Conservation (phyloP, 2,113 vertebrate species). For the Porphyrio hochstetteri region DNA sequence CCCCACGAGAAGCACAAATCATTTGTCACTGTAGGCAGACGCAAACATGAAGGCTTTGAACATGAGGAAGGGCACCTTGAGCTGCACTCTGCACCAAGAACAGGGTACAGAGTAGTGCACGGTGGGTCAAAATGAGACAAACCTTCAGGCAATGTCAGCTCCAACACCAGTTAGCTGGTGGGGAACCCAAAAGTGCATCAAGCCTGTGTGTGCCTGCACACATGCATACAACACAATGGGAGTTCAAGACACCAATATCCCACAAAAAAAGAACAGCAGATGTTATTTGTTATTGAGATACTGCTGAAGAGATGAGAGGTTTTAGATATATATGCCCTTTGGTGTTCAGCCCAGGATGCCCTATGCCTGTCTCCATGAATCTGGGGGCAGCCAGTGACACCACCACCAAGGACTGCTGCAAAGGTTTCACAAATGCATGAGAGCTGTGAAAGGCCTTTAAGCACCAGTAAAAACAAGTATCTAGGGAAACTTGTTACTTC, state of each 20-base stretch:
- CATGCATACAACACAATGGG: background rate
- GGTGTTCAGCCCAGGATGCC: background rate
- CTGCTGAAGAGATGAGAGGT: background rate
- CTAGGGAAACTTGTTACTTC: background rate
- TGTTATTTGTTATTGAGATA: background rate
- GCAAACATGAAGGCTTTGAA: background rate
- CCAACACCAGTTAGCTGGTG: rapidly evolving
- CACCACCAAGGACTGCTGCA: background rate
- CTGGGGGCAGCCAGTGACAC: background rate
- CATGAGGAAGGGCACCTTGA: background rate
- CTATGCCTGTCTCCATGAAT: background rate
- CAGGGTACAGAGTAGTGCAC: background rate
- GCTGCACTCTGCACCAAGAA: background rate
- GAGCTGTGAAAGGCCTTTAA: background rate
- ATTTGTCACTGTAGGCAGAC: background rate
- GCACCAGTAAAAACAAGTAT: background rate
- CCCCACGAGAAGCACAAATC: background rate
- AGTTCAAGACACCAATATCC: background rate
- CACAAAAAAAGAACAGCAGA: background rate
- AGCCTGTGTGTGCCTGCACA: background rate
- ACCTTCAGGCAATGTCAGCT: background rate
- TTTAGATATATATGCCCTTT: background rate
- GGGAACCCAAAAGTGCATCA: background rate
- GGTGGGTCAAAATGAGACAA: rapidly evolving
- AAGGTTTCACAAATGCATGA: background rate